These are phyloP conservation scores for Drosophila kohkoa DNA, from an alignment of 1,140 invertebrate species.

Conservation along the genomic window DNA sequence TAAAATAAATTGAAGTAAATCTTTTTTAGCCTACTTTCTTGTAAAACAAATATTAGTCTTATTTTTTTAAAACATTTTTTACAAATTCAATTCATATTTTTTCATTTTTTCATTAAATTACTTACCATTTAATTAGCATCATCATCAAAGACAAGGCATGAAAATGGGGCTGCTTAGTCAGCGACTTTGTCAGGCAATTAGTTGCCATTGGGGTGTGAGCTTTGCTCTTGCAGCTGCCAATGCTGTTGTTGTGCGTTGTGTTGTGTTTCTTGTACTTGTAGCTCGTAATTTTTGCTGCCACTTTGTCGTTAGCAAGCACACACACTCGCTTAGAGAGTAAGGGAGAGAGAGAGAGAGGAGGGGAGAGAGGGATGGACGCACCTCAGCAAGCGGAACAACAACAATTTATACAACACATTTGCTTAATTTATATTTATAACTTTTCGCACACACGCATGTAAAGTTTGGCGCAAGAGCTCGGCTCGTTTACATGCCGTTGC, in stretches of 20 bases:
- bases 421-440: conserved; percentile 83
- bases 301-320: conserved; percentile 48
- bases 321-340: not conserved
- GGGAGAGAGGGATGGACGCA: conserved; percentile 5
- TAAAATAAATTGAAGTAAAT: too few relatives aligned
- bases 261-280: conserved; percentile 49
- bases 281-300: conserved; percentile 73
- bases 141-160: not conserved
- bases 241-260: conserved; percentile 26
- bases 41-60: too few relatives aligned
- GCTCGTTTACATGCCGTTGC: not conserved
- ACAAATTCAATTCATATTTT: too few relatives aligned
- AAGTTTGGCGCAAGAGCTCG: conserved; percentile 18
- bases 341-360: too few relatives aligned
- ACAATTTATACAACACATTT: conserved; percentile 82
- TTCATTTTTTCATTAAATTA: too few relatives aligned
- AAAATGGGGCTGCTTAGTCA: not conserved
- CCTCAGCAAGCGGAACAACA: conserved; percentile 52
- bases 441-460: conserved; percentile 47
- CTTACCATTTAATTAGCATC: not conserved
- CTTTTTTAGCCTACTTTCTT: too few relatives aligned
- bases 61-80: too few relatives aligned
- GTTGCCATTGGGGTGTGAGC: conserved; percentile 32
- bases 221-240: conserved; percentile 11
- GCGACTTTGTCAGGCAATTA: not conserved